Base-by-base conservation (phyloP, 2,797 vertebrate species). In the Austrolebias charrua region DNA sequence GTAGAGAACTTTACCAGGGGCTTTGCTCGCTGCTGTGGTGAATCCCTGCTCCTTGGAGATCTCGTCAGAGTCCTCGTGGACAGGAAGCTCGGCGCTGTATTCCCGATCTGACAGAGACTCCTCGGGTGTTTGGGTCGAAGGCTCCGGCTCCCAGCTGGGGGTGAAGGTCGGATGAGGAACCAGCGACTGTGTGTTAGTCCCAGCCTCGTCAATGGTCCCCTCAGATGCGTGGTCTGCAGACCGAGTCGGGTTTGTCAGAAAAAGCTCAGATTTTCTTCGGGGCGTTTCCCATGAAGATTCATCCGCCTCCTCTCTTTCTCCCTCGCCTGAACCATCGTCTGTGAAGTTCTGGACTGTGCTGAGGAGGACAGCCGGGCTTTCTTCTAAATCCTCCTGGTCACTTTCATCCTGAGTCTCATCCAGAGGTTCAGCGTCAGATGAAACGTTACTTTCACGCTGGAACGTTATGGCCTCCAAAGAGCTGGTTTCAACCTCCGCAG, bases 41-140 rank as follows among this genome's bases (percentile, higher is more conserved):
- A 59, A 19, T 47, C 64, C 70, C 5, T 62, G 62, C 59, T 76
- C 56, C 0, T 55, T 33, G 0, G 60, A 47, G 42, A 14, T 38
- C 0, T 66, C 63, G 0, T 62, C 71, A 14, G 53, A 14, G 7
- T 59, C 77, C 62, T 79, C 70, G 0, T 69, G 14, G 28, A 73
- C 68, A 2, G 79, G 50, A 15, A 68, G 56, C 24, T 85, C 76
- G 0, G 80, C 77, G 24, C 87, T 92, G 81, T 84, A 82, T 29
- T 91, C 88, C 51, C 75, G 46, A 54, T 90, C 88, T 15, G 84
- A 81, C 28, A 68, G 80, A 50, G 89, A 85, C 65, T 92, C 90
- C 78, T 86, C 89, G 0, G 62, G 75, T 0, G 76, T 62, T 28
- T 83, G 84, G 8, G 81, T 45, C 5, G 82, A 69, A 6, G 75